Percentiles rank a stretch among this genome's conserved stretches.
phyloP scores from a whole-genome alignment of 2,888 invertebrate species.

The Stenodema calcarata region DNA sequence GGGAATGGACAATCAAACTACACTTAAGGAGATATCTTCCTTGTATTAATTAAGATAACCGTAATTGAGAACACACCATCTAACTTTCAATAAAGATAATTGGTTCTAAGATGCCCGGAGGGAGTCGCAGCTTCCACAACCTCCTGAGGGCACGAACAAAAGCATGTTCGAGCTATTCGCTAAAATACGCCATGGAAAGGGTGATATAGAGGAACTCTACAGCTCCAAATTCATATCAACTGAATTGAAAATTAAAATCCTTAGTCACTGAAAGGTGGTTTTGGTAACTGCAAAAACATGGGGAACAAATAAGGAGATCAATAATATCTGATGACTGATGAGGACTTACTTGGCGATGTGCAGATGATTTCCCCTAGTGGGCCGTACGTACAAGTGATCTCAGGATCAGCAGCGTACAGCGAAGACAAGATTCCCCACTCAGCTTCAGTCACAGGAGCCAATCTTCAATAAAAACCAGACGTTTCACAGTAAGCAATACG shows the following conservation, averaged over 20 bases:
- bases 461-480: slow-evolving; percentile 27
- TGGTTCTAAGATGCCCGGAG: not conserved
- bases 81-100: slow-evolving; percentile 14
- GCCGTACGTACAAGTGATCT: slow-evolving; percentile 52
- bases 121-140: not conserved
- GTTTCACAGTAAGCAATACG: too few relatives aligned
- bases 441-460: slow-evolving; percentile 51
- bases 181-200: too few relatives aligned
- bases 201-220: too few relatives aligned
- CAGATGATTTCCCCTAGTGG: slow-evolving; percentile 23
- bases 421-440: slow-evolving; percentile 54
- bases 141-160: not conserved
- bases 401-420: slow-evolving; percentile 50
- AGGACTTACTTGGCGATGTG: slow-evolving; percentile 48
- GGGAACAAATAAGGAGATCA: too few relatives aligned
- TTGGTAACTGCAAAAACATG: too few relatives aligned
- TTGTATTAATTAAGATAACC: slow-evolving; percentile 46
- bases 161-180: not conserved
- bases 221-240: too few relatives aligned
- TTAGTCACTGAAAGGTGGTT: too few relatives aligned
- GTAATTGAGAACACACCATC: slow-evolving; percentile 39
- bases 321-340: too few relatives aligned
- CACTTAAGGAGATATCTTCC: slow-evolving; percentile 40
- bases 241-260: too few relatives aligned
- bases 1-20: slow-evolving; percentile 9